phyloP scores from a whole-genome alignment of 2,113 vertebrate genomes.

The Arenaria interpres region DNA sequence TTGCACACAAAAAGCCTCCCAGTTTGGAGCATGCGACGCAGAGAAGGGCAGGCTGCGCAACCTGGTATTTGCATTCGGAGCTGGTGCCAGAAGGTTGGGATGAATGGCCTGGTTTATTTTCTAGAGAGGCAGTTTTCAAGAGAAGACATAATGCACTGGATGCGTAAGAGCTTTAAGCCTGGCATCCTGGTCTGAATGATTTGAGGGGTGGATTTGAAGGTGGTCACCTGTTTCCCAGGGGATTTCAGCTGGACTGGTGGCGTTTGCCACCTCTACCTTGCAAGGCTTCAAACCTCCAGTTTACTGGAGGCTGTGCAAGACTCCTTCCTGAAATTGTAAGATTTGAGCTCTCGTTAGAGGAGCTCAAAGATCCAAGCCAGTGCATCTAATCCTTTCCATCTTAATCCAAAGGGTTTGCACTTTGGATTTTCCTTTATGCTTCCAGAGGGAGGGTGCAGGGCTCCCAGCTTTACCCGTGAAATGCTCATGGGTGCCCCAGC shows the following conservation, averaged over 20 bases:
- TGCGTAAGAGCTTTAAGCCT: not conserved
- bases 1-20: constrained; percentile 10
- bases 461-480: not conserved
- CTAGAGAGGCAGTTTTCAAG: constrained; percentile 18
- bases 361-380: not conserved
- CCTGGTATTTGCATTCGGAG: not conserved
- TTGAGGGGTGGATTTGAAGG: not conserved
- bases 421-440: not conserved
- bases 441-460: not conserved
- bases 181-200: not conserved
- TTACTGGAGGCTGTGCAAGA: not conserved
- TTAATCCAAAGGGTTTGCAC: not conserved
- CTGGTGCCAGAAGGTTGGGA: not conserved
- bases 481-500: not conserved
- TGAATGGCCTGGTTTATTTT: constrained; percentile 28
- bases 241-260: not conserved
- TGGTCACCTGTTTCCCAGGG: not conserved
- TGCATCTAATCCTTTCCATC: not conserved
- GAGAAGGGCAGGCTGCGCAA: constrained; percentile 10
- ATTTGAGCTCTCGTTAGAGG: not conserved
- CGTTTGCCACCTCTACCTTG: not conserved
- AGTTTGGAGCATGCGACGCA: not conserved
- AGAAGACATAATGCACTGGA: not conserved
- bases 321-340: not conserved
- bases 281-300: not conserved